Evolutionary conservation across 2,888 invertebrate species (phyloP).

Genomic region (Suillia variegata): DNA sequence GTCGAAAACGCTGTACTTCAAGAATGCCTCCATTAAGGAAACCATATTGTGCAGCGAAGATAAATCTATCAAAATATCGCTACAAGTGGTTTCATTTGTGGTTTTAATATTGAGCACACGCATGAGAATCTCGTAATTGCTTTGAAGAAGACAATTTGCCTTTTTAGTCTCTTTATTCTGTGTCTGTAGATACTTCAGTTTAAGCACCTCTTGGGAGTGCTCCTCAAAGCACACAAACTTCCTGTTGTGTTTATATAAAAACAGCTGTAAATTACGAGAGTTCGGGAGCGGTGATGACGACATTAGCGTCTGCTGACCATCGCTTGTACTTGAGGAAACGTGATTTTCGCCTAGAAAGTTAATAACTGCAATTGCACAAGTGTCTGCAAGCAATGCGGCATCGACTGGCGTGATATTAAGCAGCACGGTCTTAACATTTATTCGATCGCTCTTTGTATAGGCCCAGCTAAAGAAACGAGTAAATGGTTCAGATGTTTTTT

Average conservation of each 20-base stretch:
- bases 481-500: conserved; percentile 44
- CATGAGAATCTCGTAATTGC: conserved; percentile 53
- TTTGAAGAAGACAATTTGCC: conserved; percentile 49
- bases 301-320: background rate
- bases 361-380: conserved; percentile 50
- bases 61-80: conserved; percentile 41
- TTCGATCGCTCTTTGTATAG: conserved; percentile 36
- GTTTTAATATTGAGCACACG: conserved; percentile 44
- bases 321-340: background rate
- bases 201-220: conserved; percentile 28
- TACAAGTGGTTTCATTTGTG: conserved; percentile 34
- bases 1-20: conserved; percentile 48
- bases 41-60: conserved; percentile 40
- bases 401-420: conserved; percentile 47
- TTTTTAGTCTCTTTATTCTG: conserved; percentile 5
- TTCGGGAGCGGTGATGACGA: too few relatives aligned
- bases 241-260: conserved; percentile 50
- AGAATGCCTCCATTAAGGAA: conserved; percentile 41
- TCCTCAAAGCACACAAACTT: conserved; percentile 45
- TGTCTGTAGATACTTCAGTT: background rate
- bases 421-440: conserved; percentile 43
- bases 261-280: conserved; percentile 23
- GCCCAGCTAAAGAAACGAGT: conserved; percentile 46
- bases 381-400: conserved; percentile 46
- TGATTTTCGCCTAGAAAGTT: conserved; percentile 48